Conservation (phyloP, 2,888 invertebrate genomes). For the Meteorus cinctellus region DNA sequence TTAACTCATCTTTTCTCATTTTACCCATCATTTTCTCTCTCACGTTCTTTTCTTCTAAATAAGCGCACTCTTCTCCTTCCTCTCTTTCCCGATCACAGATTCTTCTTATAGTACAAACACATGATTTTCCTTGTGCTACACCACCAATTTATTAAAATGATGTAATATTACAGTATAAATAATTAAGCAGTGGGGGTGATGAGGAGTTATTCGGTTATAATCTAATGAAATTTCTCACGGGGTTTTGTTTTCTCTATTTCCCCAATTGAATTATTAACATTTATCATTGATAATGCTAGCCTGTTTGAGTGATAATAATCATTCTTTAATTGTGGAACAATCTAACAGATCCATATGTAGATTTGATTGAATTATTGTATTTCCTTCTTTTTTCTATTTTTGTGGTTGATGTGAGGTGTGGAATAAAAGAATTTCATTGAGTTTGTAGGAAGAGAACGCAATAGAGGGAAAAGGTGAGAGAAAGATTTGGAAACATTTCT, state of each 20-base stretch:
- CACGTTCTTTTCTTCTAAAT: not conserved
- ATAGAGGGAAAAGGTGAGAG: not conserved
- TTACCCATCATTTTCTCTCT: constrained; percentile 15
- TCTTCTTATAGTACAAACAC: not conserved
- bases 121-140: not conserved
- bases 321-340: not conserved
- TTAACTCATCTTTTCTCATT: constrained; percentile 7
- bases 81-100: too few species aligned
- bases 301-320: not conserved
- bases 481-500: not conserved
- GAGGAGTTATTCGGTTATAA: not conserved
- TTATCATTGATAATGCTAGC: not conserved
- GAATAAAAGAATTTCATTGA: too few species aligned
- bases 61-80: constrained; percentile 7
- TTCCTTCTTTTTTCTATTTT: not conserved
- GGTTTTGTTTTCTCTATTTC: not conserved
- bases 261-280: not conserved
- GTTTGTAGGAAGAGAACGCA: not conserved
- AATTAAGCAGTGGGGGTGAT: not conserved
- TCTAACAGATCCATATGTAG: not conserved
- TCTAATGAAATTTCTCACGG: not conserved
- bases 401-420: too few species aligned
- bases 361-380: not conserved
- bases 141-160: not conserved
- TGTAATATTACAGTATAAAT: not conserved